Base-by-base conservation (phyloP, 2,797 vertebrate species). In the Menidia menidia region DNA sequence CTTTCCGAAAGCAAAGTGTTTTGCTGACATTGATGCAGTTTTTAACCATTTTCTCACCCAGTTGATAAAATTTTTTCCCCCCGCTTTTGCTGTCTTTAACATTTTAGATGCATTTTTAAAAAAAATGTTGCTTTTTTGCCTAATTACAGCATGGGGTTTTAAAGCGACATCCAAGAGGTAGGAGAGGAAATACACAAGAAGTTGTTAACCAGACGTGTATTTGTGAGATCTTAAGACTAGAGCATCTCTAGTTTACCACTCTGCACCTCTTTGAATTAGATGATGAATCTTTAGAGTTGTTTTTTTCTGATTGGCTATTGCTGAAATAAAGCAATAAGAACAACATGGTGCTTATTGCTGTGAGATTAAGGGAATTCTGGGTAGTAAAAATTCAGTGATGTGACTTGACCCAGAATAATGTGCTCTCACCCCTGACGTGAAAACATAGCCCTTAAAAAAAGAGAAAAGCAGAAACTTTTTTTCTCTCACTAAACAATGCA, bases 121-220 rank as follows among this genome's bases (percentile, higher is more conserved):
- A 25, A 25, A 25, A 25, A 25, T 1, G 25, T 25, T 25, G 25
- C 25, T 75, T 84, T 88, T 80, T 73, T 7, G 30, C 71, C 60
- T 89, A 79, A 88, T 89, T 89, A 88, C 64, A 86, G 60, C 74
- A 51, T 60, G 60, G 47, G 54, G 63, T 70, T 82, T 81, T 66
- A 71, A 68, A 68, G 73, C 78, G 75, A 85, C 79, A 83, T 72
- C 73, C 70, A 86, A 64, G 52, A 63, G 45, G 80, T 73, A 53
- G 44, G 61, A 79, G 65, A 73, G 39, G 30, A 54, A 84, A 73
- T 73, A 81, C 80, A 84, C 10, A 71, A 55, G 43, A 71, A 64
- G 56, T 71, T 85, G 57, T 64, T 58, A 73, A 71, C 59, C 68
- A 73, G 55, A 62, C 72, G 75, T 68, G 6, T 52, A 71, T 77